Evolutionary conservation across 53 echinoderm and acorn worm genomes (phyloP), one percentile per base, ranked within the genome.

Genomic region (Arbacia lixula): DNA sequence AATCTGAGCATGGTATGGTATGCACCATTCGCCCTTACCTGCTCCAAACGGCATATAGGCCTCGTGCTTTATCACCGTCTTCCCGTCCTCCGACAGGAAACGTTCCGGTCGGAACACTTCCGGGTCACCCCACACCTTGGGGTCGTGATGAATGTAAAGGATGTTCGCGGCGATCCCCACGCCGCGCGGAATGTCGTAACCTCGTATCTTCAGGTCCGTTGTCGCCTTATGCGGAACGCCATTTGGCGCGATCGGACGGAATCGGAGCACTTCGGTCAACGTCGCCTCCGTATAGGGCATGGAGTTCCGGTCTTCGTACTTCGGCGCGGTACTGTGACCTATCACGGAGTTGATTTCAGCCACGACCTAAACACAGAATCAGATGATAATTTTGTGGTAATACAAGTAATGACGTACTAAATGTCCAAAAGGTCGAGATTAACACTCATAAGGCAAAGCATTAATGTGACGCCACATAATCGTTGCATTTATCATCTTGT

Each of bases 91-190:
- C 12, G 56, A 19, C 81, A 88, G 36, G 41, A 88, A 88, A 20
- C 88, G 61, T 38, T 88, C 88, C 11, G 88, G 88, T 35, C 83
- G 52, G 37, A 83, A 88, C 4, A 72, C 60, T 20, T 72, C 57
- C 6, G 88, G 88, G 43, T 88, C 73, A 42, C 83, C 53, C 88
- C 88, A 88, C 17, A 83, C 55, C 21, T 52, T 73, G 4, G 32
- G 50, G 74, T 88, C 83, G 58, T 88, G 83, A 39, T 88, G 88
- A 6, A 88, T 88, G 50, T 83, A 72, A 12, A 63, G 52, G 9
- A 83, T 38, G 51, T 88, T 88, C 17, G 64, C 6, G 30, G 43
- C 71, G 24, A 88, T 21, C 5, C 64, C 52, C 31, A 56, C 66
- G 9, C 53, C 88, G 36, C 61, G 25, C 4, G 74, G 83, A 3